Evolutionary conservation across 2,888 invertebrate genomes (phyloP), one percentile per base, ranked within the genome.

Genomic region (Globia sparganii): DNA sequence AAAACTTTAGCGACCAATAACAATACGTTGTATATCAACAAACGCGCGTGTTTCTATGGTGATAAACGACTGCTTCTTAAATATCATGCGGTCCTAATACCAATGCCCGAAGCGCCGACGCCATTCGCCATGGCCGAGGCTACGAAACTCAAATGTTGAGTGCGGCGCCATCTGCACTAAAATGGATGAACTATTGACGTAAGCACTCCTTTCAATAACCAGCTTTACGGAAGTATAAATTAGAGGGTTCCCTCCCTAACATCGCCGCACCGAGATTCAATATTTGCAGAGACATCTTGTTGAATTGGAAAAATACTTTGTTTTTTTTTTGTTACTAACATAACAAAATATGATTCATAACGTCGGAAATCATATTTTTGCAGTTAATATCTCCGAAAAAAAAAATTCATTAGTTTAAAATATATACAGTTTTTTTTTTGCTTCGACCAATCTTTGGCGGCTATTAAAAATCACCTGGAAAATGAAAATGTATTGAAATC

Each of bases 81-180:
- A n/a, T 4, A 13, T 49, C 40, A 49, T 75, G 46, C 1, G 11
- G 37, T 31, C 67, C 59, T 34, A 28, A 59, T 59, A 61, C 37
- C 2, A 21, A 37, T 37, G 31, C 9, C 9, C 28, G 5, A 68
- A 69, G 34, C 34, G 5, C 11, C 21, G 68, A 49, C 21, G n/a
- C 18, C 53, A 28, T 69, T 53, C n/a, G 9, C 25, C 8, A 49
- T 13, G 40, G 59, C 8, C 18, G 1, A 69, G 1, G 40, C 28
- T 61, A 40, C 4, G 6, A 46, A 37, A 31, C 40, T 31, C 2
- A 67, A 67, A 58, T 6, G 6, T n/a, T 69, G 4, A 28, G n/a
- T 11, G 21, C 21, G n/a, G n/a, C 18, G 59, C 66, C 75, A 76
- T 67, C 49, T 67, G 31, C 9, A 34, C 5, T 9, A n/a, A 66